Evolutionary conservation across 2,888 invertebrate genomes (phyloP).

Genomic region (Erebia palarica): DNA sequence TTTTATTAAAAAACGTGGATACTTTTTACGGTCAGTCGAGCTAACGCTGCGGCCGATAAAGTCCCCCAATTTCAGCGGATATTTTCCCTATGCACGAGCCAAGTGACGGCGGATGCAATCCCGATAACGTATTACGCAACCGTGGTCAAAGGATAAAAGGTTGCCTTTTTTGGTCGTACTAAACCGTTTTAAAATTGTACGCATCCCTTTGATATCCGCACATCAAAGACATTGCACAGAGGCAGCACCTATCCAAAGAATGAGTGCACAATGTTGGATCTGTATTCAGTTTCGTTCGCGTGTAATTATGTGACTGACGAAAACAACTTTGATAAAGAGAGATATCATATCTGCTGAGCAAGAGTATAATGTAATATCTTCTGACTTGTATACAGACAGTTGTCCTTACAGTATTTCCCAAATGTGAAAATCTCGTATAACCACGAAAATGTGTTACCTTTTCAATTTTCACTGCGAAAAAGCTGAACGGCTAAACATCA

Average conservation of each 20-base stretch:
- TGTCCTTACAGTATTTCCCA: too few relatives aligned
- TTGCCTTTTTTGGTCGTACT: constrained; percentile 55
- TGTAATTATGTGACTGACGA: not conserved
- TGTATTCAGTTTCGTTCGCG: not conserved
- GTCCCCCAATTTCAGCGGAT: constrained; percentile 47
- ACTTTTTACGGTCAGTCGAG: constrained; percentile 75
- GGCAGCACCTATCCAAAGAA: constrained; percentile 27
- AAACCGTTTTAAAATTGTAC: constrained; percentile 56
- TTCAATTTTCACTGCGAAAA: too few relatives aligned
- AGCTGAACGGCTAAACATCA: too few relatives aligned
- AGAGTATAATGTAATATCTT: not conserved
- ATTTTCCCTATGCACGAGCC: constrained; percentile 55
- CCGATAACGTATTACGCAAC: constrained; percentile 57
- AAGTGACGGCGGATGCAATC: constrained; percentile 61
- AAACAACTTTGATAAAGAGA: constrained; percentile 6
- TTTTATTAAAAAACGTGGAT: constrained; percentile 78
- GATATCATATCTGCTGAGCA: not conserved
- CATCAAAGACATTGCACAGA: constrained; percentile 53
- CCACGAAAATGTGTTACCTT: too few relatives aligned
- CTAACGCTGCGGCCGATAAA: constrained; percentile 56
- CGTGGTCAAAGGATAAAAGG: constrained; percentile 69
- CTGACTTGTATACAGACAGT: not conserved
- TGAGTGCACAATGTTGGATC: not conserved
- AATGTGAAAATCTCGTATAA: too few relatives aligned
- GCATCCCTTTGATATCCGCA: constrained; percentile 57